Base-by-base conservation (phyloP, 2,797 vertebrate species). In the Lagodon rhomboides region DNA sequence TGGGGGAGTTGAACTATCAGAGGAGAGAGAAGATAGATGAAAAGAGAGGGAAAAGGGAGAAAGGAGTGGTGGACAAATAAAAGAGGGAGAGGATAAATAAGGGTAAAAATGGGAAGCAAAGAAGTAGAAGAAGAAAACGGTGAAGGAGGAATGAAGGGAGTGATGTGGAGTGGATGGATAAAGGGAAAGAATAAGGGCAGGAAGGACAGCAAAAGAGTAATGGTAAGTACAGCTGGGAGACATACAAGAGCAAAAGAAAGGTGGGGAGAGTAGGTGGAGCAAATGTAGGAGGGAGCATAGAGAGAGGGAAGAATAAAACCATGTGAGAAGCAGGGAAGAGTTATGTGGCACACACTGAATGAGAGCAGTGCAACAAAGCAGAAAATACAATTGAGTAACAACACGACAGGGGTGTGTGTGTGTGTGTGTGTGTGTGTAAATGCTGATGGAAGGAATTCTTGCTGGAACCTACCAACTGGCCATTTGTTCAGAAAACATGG, bases 301-400 rank as follows among this genome's bases (percentile, higher is more conserved):
- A 30, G 38, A 17, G 30, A 46, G 44, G 34, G 46, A 65, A 41
- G 5, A 44, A 55, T 50, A 22, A 23, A 73, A 50, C 30, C 30
- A 8, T 44, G 27, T 43, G 30, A 43, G 23, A 64, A 71, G 59
- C 25, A 59, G 34, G 85, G 86, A 89, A 88, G 86, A 89, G 87
- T 88, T 93, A 95, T 96, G 95, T 95, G 95, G 96, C 93, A 95
- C 94, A 95, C 94, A 95, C 92, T 89, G 93, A 96, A 96, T 94
- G 92, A 95, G 94, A 84, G 77, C 85, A 89, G 50, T 10, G 88
- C 92, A 95, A 96, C 94, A 96, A 96, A 95, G 93, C 93, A 92
- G 87, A 91, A 94, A 94, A 91, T 91, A 89, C 89, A 87, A 66
- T 92, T 90, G 89, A 55, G 41, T 87, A 90, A 71, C 18, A 30